Conservation (phyloP, 2,888 invertebrate species). For the Lithophane ornitopus region DNA sequence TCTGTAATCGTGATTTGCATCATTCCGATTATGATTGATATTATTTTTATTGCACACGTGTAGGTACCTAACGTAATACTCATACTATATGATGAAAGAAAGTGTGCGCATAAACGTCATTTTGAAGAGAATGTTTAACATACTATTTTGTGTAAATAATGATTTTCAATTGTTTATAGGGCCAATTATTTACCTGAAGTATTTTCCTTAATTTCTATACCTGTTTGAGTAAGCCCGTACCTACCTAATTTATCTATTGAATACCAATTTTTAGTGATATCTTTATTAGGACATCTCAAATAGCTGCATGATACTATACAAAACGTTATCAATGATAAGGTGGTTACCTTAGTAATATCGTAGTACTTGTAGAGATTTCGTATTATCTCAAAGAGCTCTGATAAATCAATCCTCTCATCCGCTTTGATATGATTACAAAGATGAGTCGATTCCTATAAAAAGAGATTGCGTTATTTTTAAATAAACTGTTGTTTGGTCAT, state of each 20-base stretch:
- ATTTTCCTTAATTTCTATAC: not conserved
- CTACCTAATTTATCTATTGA: conserved; percentile 5
- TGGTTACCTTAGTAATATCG: conserved; percentile 22
- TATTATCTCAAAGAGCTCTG: conserved; percentile 3
- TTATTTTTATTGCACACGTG: conserved; percentile 11
- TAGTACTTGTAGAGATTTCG: conserved; percentile 43
- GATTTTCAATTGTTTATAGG: not conserved
- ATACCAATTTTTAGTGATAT: conserved; percentile 6
- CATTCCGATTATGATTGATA: conserved; percentile 13
- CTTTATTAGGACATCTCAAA: not conserved
- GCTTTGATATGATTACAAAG: conserved; percentile 14
- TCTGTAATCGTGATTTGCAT: conserved; percentile 37
- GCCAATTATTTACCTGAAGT: not conserved
- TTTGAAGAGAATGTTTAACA: not conserved
- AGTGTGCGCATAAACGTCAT: not conserved
- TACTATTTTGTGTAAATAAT: not conserved
- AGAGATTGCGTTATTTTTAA: too few relatives aligned
- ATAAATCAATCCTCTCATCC: conserved; percentile 36
- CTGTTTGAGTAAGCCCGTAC: not conserved
- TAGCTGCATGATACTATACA: not conserved
- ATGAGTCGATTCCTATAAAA: conserved; percentile 24
- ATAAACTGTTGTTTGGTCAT: too few relatives aligned
- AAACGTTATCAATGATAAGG: conserved; percentile 35
- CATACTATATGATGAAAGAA: conserved; percentile 1
- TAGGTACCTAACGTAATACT: not conserved